Evolutionary conservation across 2,888 invertebrate species (phyloP), one percentile per base, ranked within the genome.

Genomic region (Galeopsomyia nigrocyanea): DNA sequence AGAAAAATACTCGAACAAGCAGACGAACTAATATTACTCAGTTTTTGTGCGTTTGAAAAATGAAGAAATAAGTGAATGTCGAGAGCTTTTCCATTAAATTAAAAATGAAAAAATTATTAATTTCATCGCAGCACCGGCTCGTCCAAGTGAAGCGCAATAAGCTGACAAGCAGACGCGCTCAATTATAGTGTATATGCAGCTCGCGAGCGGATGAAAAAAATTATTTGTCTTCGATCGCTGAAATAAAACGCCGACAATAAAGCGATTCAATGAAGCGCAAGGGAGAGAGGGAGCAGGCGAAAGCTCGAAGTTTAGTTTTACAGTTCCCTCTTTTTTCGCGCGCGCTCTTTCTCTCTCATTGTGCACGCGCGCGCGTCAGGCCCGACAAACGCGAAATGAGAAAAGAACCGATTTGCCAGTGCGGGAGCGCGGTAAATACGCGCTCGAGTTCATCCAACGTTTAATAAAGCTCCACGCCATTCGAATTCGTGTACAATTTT

Each of bases 361-460:
- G 19, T 19, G 17, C 31, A 31, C 39, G 13, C 39, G 39, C 39
- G 39, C 10, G 39, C 49, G 17, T 68, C 49, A 49, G 19, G 46
- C 49, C 21, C 31, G 17, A 63, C 56, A 57, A 63, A 56, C 57
- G 39, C 49, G 6, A 69, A 70, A 58, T 64, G 65, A 61, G 65
- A 70, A 70, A 64, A 53, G 70, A 64, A 64, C 31, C 13, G 51
- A 60, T 70, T 70, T n/a, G 39, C 19, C 16, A 22, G 21, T 55
- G 22, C 39, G 16, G 9, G 60, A 46, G 22, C n/a, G 47, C 31
- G 17, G 71, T 51, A 61, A 70, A 70, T 70, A 70, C 58, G 26
- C 22, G 51, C 68, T 69, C 50, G 62, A 62, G 47, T 56, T 53
- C 56, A 62, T 63, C 55, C 57, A 51, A n/a, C 57, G 62, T 69